phyloP scores from a whole-genome alignment of 2,888 invertebrate genomes.

The Harpagoxenus sublaevis region DNA sequence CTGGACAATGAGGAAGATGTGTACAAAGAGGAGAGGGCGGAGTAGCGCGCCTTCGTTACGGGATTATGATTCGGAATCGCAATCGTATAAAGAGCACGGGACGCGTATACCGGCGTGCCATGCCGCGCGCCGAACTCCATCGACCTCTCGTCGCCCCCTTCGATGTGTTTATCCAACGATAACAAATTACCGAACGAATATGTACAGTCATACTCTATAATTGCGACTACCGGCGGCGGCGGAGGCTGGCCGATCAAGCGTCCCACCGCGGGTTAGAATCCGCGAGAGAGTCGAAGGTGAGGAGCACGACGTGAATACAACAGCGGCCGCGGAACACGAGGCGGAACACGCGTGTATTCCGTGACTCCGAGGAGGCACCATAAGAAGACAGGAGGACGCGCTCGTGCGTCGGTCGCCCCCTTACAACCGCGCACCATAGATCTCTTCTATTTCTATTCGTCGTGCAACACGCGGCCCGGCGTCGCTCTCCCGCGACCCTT shows the following conservation, averaged over 20 bases:
- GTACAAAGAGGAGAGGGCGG: slow-evolving; percentile 13
- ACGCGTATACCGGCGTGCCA: background rate
- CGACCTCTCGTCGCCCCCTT: slow-evolving; percentile 66
- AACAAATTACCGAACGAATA: slow-evolving; percentile 83
- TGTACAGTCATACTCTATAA: slow-evolving; percentile 85
- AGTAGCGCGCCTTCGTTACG: slow-evolving; percentile 29
- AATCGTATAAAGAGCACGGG: background rate
- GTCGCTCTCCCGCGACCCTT: slow-evolving; percentile 55
- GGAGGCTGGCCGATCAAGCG: slow-evolving; percentile 69
- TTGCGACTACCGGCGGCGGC: slow-evolving; percentile 80
- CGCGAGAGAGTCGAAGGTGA: slow-evolving; percentile 75
- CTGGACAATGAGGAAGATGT: background rate
- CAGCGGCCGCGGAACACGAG: slow-evolving; percentile 62
- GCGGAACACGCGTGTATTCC: slow-evolving; percentile 58
- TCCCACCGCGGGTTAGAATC: slow-evolving; percentile 69
- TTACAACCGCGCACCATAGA: slow-evolving; percentile 49
- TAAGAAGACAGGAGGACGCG: slow-evolving; percentile 43
- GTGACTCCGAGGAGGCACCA: slow-evolving; percentile 61
- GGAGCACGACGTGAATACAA: slow-evolving; percentile 65
- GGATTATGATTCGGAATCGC: slow-evolving; percentile 40
- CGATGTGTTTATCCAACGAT: slow-evolving; percentile 82
- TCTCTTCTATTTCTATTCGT: slow-evolving; percentile 72
- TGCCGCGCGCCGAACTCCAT: slow-evolving; percentile 56
- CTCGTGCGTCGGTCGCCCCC: slow-evolving; percentile 48
- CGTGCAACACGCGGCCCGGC: slow-evolving; percentile 54